Evolutionary conservation across 2,113 vertebrate genomes (phyloP), one percentile per base, ranked within the genome.

Genomic region (Patagioenas fasciata): DNA sequence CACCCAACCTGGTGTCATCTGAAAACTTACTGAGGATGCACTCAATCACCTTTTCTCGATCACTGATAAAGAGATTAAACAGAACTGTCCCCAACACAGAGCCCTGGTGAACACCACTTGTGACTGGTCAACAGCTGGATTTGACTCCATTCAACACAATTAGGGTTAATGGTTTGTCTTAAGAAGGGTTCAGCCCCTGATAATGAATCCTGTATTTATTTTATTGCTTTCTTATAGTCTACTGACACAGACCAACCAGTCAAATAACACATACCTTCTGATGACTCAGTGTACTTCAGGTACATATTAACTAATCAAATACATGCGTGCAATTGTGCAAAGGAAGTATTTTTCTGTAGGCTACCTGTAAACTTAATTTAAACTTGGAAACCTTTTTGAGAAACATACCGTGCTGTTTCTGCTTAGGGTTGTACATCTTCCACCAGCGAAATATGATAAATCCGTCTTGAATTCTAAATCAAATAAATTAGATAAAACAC

Each of bases 391-490:
- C 5, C 15, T 48, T 93, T 78, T 14, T 42, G 42, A 53, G 74
- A 95, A 91, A 97, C 99, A 98, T 97, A 99, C 99, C 99, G 14
- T 99, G 99, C 90, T 99, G 99, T 65, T 99, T 99, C 96, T 99
- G 99, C 95, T 99, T 99, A 50, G 99, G 99, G 97, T 99, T 99
- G 96, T 99, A 99, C 98, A 99, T 99, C 98, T 99, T 99, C 99
- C 99, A 99, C 99, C 99, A 99, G 24, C 99, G 99, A 98, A 99
- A 99, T 98, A 99, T 99, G 95, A 99, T 97, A 94, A 99, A 99
- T 91, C 99, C 99, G 96, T 99, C 99, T 93, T 99, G 99, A 98
- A 99, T 99, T 98, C 99, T 99, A 94, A 84, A 85, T 38, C 80
- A 96, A 67, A 85, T 11, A 86, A 74, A 93, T 91, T 12, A 82